Conservation (phyloP, 2,113 vertebrate species). For the Clinocottus analis region DNA sequence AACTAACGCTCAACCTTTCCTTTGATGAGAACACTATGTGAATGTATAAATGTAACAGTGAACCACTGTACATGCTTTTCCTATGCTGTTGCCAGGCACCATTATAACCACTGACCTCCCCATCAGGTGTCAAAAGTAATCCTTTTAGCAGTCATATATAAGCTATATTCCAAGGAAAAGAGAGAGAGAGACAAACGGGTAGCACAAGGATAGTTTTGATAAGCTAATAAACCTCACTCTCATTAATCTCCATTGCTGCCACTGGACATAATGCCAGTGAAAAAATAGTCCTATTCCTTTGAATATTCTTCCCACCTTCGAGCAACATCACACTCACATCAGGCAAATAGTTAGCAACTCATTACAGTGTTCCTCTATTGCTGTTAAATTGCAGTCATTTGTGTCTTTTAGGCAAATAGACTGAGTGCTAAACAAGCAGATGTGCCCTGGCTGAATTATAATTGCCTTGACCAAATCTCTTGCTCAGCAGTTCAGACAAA, state of each 20-base stretch:
- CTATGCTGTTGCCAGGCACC: background rate
- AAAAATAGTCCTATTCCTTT: constrained; percentile 60
- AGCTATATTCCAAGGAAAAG: constrained; percentile 1
- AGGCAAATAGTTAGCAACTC: constrained; percentile 70
- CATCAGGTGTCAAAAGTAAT: constrained; percentile 2
- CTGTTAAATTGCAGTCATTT: constrained; percentile 77
- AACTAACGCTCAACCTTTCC: background rate
- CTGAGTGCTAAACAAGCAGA: constrained; percentile 65
- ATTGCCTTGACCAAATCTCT: constrained; percentile 72
- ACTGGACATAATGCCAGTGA: constrained; percentile 56
- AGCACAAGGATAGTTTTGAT: constrained; percentile 31
- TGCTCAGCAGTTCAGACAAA: constrained; percentile 68
- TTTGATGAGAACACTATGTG: background rate
- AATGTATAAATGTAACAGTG: background rate
- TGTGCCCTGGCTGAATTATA: constrained; percentile 66
- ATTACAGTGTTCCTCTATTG: constrained; percentile 69
- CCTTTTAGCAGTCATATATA: constrained; percentile 5
- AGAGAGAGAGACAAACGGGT: background rate
- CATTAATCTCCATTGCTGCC: constrained; percentile 70
- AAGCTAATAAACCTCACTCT: constrained; percentile 58
- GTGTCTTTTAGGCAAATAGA: constrained; percentile 76
- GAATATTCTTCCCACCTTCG: constrained; percentile 65
- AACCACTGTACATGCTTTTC: background rate
- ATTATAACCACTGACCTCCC: background rate
- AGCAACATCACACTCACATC: constrained; percentile 62